A percentile compares a stretch with the other conserved stretches of the same genome.
Evolutionary conservation across 2,113 vertebrate genomes (phyloP).

Genomic region (Ardeotis arabs): DNA sequence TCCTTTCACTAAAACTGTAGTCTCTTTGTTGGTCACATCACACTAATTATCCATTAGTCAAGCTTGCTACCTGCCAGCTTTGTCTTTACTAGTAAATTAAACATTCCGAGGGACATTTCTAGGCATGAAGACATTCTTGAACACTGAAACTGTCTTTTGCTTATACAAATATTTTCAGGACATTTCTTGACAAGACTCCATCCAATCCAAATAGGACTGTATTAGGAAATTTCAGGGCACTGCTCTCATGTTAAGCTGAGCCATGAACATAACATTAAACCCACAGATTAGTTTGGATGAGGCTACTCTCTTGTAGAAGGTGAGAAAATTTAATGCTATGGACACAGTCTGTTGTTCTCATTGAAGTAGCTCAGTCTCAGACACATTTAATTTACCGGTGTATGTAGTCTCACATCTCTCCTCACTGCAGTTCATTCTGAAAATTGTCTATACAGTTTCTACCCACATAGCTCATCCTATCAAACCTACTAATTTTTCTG

Average conservation of each 20-base stretch:
- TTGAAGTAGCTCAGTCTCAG: neutral
- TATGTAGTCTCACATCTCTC: neutral
- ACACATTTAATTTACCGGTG: neutral
- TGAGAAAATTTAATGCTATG: neutral
- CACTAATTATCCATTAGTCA: neutral
- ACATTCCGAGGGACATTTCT: neutral
- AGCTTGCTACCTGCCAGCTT: neutral
- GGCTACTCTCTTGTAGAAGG: neutral
- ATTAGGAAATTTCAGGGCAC: neutral
- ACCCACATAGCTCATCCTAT: neutral
- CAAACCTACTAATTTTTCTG: neutral
- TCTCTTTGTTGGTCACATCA: neutral
- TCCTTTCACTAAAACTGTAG: neutral
- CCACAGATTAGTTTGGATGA: neutral
- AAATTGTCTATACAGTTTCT: neutral
- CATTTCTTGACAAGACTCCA: neutral
- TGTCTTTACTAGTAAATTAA: neutral
- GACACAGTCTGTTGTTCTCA: neutral
- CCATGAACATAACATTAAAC: neutral
- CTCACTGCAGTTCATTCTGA: neutral
- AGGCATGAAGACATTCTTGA: neutral
- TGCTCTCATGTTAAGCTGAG: neutral
- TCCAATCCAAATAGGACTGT: neutral
- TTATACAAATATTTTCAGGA: neutral
- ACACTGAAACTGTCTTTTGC: neutral